phyloP scores from a whole-genome alignment of 2,113 vertebrate genomes.

The Phycodurus eques region DNA sequence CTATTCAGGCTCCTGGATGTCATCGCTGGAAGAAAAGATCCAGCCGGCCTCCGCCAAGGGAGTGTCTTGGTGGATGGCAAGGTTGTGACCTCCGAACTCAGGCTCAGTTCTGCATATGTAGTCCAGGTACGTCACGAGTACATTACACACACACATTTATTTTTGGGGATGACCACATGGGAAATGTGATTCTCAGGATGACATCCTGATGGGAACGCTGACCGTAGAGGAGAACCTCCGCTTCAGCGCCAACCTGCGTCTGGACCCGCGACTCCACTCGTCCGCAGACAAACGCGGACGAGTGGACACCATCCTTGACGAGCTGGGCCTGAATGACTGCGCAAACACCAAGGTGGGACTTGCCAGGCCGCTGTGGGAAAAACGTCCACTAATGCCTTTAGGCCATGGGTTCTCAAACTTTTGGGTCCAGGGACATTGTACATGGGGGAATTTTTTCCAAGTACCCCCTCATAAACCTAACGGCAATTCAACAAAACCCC shows the following conservation, averaged over 20 bases:
- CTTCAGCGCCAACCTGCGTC: constrained; percentile 77
- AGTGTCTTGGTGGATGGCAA: constrained; percentile 67
- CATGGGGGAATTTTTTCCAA: not conserved
- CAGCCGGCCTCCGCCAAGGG: constrained; percentile 67
- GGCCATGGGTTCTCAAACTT: not conserved
- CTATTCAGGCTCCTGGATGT: constrained; percentile 71
- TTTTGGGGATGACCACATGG: not conserved
- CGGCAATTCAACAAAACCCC: no score
- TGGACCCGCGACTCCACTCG: constrained; percentile 51
- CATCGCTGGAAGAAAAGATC: constrained; percentile 76
- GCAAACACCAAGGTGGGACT: constrained; percentile 71
- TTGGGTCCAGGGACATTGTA: not conserved
- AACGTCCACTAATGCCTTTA: no score
- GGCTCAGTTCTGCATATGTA: constrained; percentile 75
- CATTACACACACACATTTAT: not conserved
- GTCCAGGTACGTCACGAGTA: constrained; percentile 68
- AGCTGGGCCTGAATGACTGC: constrained; percentile 75
- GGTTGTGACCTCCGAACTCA: constrained; percentile 65
- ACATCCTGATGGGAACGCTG: constrained; percentile 78
- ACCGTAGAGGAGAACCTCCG: constrained; percentile 75
- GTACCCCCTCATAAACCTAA: no score
- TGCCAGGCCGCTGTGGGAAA: not conserved
- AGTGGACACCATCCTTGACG: constrained; percentile 68
- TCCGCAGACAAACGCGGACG: constrained; percentile 57
- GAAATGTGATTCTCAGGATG: constrained; percentile 59